Percentiles rank a stretch among this genome's conserved stretches.
Evolutionary conservation across 2,888 invertebrate genomes (phyloP).

Genomic region (Noctua janthina): DNA sequence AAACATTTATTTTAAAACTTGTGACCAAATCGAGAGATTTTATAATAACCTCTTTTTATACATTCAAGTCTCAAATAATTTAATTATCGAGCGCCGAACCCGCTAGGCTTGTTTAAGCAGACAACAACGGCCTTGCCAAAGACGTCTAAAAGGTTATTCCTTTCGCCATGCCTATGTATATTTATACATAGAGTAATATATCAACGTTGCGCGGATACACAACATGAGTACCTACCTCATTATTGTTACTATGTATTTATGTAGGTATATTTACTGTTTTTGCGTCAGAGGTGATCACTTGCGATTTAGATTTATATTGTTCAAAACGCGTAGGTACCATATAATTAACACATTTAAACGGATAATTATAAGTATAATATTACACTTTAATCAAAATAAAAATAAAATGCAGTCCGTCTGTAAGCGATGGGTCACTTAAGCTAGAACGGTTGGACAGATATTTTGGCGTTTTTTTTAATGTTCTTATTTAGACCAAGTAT

Average conservation of each 20-base stretch:
- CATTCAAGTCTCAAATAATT: conserved; percentile 57
- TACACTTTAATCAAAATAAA: neutral
- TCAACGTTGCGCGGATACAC: conserved; percentile 32
- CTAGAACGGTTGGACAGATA: neutral
- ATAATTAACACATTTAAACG: neutral
- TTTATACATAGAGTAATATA: conserved; percentile 46
- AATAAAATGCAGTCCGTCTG: neutral
- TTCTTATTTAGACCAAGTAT: neutral
- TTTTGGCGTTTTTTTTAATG: neutral
- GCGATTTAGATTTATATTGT: conserved; percentile 6
- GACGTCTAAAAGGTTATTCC: conserved; percentile 80
- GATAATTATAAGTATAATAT: neutral
- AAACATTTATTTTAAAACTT: conserved; percentile 13
- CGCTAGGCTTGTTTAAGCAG: conserved; percentile 71
- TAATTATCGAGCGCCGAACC: conserved; percentile 70
- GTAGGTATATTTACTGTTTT: conserved; percentile 5
- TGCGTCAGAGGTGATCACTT: conserved; percentile 6
- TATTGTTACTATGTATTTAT: conserved; percentile 18
- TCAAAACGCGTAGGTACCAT: neutral
- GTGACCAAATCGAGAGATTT: conserved; percentile 12
- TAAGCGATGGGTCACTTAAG: neutral
- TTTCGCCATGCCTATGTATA: conserved; percentile 75
- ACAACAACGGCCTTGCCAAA: conserved; percentile 82
- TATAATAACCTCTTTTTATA: conserved; percentile 28
- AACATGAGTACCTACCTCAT: conserved; percentile 26